Conservation (phyloP, 2,113 vertebrate genomes). For the Polypterus bichir region DNA sequence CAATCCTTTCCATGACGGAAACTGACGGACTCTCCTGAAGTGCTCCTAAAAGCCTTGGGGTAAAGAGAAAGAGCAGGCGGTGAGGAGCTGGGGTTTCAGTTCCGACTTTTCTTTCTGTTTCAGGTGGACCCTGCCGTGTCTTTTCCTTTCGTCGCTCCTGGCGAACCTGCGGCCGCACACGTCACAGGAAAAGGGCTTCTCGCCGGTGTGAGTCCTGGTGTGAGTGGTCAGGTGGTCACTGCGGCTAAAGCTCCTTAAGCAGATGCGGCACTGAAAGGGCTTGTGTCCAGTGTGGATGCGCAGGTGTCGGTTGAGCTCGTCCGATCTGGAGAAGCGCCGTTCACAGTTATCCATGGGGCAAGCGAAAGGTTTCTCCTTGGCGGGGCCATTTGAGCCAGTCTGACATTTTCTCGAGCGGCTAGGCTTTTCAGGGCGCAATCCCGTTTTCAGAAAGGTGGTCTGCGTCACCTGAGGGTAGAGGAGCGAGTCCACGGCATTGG, state of each 20-base stretch:
- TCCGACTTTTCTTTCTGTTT: slow-evolving; percentile 92
- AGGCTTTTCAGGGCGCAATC: slow-evolving; percentile 55
- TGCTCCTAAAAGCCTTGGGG: slow-evolving; percentile 34
- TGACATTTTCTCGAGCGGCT: slow-evolving; percentile 62
- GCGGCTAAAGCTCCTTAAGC: slow-evolving; percentile 89
- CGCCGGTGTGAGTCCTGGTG: slow-evolving; percentile 91
- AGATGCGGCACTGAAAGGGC: slow-evolving; percentile 96
- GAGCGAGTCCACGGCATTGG: slow-evolving; percentile 46
- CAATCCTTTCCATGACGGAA: too few species aligned
- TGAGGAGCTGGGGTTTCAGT: slow-evolving; percentile 68
- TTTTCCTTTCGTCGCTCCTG: slow-evolving; percentile 81
- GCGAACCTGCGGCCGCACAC: slow-evolving; percentile 90
- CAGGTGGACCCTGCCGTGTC: slow-evolving; percentile 86
- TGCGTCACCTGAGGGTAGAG: slow-evolving; percentile 47
- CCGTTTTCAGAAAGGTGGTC: slow-evolving; percentile 47
- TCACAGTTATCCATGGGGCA: slow-evolving; percentile 89
- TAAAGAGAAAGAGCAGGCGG: slow-evolving; percentile 50
- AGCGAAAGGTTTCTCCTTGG: slow-evolving; percentile 87
- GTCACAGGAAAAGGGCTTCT: slow-evolving; percentile 94
- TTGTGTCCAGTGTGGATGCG: slow-evolving; percentile 96
- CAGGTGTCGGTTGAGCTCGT: slow-evolving; percentile 90
- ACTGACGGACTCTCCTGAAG: too few species aligned
- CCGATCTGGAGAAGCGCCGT: slow-evolving; percentile 85
- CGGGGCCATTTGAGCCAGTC: slow-evolving; percentile 68
- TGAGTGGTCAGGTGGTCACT: slow-evolving; percentile 96